These are phyloP conservation scores for Microcebus lehilahytsara DNA, from an alignment of 2,113 vertebrate species.

Conservation along the genomic window DNA sequence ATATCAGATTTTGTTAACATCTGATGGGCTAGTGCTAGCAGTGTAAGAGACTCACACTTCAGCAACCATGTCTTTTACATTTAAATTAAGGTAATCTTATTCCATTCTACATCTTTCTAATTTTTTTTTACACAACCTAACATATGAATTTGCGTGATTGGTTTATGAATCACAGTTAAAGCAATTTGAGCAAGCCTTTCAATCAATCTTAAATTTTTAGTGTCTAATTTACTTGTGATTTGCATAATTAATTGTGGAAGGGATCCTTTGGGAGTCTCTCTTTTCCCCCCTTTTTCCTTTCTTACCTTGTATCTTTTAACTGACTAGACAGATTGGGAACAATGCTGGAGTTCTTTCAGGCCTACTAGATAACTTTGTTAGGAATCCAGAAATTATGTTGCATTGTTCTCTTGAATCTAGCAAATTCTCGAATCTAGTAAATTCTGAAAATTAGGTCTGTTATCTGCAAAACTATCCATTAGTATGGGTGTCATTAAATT, in stretches of 20 bases:
- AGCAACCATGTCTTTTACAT: conserved; percentile 85
- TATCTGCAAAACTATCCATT: conserved; percentile 38
- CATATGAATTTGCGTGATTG: conserved; percentile 84
- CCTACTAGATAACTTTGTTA: conserved; percentile 9
- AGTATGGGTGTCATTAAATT: neutral
- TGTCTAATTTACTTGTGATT: conserved; percentile 82
- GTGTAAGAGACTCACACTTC: conserved; percentile 83
- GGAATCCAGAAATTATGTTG: conserved; percentile 34
- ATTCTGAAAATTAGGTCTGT: conserved; percentile 13
- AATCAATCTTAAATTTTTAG: conserved; percentile 82
- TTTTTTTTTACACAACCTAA: conserved; percentile 82
- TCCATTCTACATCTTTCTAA: conserved; percentile 82
- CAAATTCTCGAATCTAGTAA: neutral
- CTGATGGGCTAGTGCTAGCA: conserved; percentile 84
- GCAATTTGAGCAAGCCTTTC: conserved; percentile 84
- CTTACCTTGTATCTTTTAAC: conserved; percentile 52
- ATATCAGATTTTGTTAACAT: conserved; percentile 89
- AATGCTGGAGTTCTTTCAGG: neutral
- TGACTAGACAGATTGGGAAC: neutral
- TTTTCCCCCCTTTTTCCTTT: conserved; percentile 8
- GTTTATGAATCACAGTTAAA: conserved; percentile 86
- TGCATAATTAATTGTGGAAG: conserved; percentile 80
- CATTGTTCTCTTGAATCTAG: neutral
- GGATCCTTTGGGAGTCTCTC: conserved; percentile 66
- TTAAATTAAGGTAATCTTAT: conserved; percentile 88